phyloP scores from a whole-genome alignment of 2,113 vertebrate genomes.

The Vulpes ferrilata region DNA sequence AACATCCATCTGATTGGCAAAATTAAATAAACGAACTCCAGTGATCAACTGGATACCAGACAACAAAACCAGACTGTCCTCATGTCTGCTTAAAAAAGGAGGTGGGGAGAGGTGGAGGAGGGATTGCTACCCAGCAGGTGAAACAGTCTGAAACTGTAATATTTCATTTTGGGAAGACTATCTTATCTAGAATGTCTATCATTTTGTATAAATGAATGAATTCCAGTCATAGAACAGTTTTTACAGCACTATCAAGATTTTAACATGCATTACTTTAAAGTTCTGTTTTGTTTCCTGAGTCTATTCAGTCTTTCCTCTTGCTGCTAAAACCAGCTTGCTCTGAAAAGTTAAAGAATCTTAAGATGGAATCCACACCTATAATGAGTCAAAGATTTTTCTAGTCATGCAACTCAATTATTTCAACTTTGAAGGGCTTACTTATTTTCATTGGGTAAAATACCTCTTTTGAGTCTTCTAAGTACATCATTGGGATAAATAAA shows the following conservation, averaged over 20 bases:
- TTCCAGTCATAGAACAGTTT: neutral
- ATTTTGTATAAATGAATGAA: conserved; percentile 8
- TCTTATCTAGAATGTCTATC: neutral
- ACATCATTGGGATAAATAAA: conserved; percentile 17
- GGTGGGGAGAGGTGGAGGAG: too few species aligned
- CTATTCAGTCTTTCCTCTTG: conserved; percentile 11
- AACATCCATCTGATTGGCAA: neutral
- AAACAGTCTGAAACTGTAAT: conserved; percentile 1
- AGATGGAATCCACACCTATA: neutral
- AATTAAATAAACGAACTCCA: neutral
- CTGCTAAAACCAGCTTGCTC: conserved; percentile 31
- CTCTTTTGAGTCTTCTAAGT: conserved; percentile 43
- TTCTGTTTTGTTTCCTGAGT: conserved; percentile 45
- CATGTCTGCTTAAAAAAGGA: neutral
- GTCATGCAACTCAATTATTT: conserved; percentile 34
- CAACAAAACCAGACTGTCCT: neutral
- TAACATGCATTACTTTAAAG: neutral
- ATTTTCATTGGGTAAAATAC: conserved; percentile 43
- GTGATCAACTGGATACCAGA: neutral
- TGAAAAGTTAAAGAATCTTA: conserved; percentile 45
- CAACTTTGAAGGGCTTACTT: neutral
- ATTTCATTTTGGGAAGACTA: neutral
- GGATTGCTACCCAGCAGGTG: neutral
- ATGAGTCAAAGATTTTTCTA: conserved; percentile 44
- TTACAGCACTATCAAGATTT: conserved; percentile 26